Evolutionary conservation across 1,140 invertebrate species (phyloP), one percentile per base, ranked within the genome.

Genomic region (Telenomus remus): DNA sequence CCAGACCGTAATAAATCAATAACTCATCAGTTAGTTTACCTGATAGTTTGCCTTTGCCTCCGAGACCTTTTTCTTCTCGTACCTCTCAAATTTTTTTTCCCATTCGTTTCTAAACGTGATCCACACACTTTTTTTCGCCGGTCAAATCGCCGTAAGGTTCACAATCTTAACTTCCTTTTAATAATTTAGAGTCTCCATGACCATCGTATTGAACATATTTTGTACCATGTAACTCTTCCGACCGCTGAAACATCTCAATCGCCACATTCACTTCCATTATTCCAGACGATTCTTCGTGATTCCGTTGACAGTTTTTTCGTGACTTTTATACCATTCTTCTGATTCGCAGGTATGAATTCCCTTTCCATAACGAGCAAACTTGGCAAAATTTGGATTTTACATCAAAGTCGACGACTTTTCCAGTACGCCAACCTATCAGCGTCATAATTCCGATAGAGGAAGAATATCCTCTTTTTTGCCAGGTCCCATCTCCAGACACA

Each of bases 191-290:
- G 11, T 49, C 47, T 4, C 16, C 47, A 9, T 49, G 15, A 19
- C 47, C 47, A 3, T 19, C 19, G 19, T 49, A 49, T 19, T 19
- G 6, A 19, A 4, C 16, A 10, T 49, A 49, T 0, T 19, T 19
- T 9, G 19, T 15, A 6, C 47, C 47, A 6, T 19, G 16, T 19
- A 49, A 8, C 10, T 49, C 16, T 11, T 49, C 9, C 9, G 47
- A 49, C 5, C 47, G 47, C 1, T 9, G 19, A 49, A 49, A 49
- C 47, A 49, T 49, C 3, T 19, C 15, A 0, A 49, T 4, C 9
- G 19, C 37, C 16, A 33, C 50, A 12, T 37, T 33, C 4, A 53
- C 33, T 13, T 53, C 50, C 33, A 53, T 53, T 12, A 37, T 53
- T n/a, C 12, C 50, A 13, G 50, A 4, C 4, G 8, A 13, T 7